A percentile compares a stretch with the other conserved stretches of the same genome.
These are phyloP conservation scores for Oikopleura dioica DNA, from an alignment of 23 tunicate species.

Conservation along the genomic window DNA sequence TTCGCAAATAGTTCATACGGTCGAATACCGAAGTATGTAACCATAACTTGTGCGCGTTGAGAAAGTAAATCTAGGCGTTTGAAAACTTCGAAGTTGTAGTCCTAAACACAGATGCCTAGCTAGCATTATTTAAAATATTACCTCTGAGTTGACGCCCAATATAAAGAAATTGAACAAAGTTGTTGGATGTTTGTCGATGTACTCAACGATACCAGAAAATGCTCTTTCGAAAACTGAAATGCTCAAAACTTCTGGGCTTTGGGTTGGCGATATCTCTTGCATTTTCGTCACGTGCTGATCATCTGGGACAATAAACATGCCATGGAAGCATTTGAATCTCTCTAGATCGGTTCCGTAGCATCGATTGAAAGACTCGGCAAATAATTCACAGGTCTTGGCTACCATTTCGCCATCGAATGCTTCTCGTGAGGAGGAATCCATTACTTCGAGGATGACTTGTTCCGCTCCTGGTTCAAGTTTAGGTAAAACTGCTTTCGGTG, in stretches of 20 bases:
- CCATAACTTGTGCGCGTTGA: background rate
- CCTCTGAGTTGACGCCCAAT: background rate
- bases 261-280: background rate
- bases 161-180: background rate
- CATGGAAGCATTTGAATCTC: too few species aligned
- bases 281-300: background rate
- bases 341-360: too few species aligned
- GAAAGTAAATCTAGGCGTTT: background rate
- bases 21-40: background rate
- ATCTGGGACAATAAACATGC: slow-evolving; percentile 7
- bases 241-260: background rate
- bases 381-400: too few species aligned
- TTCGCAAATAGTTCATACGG: background rate
- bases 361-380: too few species aligned
- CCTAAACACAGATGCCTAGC: too few species aligned
- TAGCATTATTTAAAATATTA: too few species aligned
- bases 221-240: background rate
- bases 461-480: too few species aligned
- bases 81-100: background rate
- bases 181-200: background rate
- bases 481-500: too few species aligned
- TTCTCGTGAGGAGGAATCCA: too few species aligned
- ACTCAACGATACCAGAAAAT: background rate
- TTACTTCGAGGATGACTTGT: too few species aligned
- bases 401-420: too few species aligned